phyloP scores from a whole-genome alignment of 2,888 invertebrate genomes.

The Dynastes hyllus region DNA sequence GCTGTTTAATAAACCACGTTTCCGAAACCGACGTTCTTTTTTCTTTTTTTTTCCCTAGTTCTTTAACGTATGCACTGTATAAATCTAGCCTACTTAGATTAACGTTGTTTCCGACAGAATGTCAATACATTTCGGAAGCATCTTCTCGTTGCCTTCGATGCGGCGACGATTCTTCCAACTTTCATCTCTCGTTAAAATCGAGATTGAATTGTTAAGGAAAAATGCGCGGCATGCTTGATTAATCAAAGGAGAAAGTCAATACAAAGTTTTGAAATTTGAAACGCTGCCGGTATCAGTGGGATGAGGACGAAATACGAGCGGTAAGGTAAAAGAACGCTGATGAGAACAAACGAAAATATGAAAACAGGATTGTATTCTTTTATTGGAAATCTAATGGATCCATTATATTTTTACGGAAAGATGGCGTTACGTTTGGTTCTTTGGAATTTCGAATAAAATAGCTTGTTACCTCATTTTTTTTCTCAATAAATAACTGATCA shows the following conservation, averaged over 20 bases:
- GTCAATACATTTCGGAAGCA: conserved; percentile 19
- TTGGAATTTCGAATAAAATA: not conserved
- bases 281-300: not conserved
- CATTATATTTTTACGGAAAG: not conserved
- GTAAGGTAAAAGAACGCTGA: not conserved
- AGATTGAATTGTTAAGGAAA: not conserved
- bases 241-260: conserved; percentile 16
- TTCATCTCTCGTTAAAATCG: conserved; percentile 8
- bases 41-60: conserved; percentile 7
- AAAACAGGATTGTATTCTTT: not conserved
- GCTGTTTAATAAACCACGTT: conserved; percentile 20
- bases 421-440: not conserved
- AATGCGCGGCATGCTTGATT: conserved; percentile 2
- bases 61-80: not conserved
- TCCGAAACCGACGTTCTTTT: not conserved
- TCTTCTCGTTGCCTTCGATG: not conserved
- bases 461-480: too few relatives aligned
- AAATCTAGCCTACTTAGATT: conserved; percentile 21
- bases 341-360: conserved; percentile 9
- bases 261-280: conserved; percentile 5
- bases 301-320: not conserved
- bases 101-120: conserved; percentile 18
- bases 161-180: not conserved
- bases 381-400: not conserved
- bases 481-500: too few relatives aligned